phyloP scores from a whole-genome alignment of 2,113 vertebrate species.

The Aegotheles bennettii region DNA sequence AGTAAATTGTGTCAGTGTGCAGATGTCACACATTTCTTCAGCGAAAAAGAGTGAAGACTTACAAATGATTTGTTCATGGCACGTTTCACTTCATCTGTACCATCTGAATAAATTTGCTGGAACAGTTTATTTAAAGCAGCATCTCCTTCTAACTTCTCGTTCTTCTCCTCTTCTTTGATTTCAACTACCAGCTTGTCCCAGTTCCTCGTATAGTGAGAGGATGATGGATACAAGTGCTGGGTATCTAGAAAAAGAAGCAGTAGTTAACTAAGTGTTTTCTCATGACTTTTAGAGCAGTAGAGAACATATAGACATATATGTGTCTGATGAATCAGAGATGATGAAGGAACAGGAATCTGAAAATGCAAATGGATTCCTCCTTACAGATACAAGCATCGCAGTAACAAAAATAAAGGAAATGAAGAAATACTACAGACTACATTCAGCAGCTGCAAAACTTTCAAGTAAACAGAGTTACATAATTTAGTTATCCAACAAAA shows the following conservation, averaged over 20 bases:
- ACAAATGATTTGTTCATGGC: constrained; percentile 99
- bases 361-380: neutral
- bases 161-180: constrained; percentile 93
- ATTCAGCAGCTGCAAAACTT: neutral
- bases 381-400: neutral
- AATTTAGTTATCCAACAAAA: neutral
- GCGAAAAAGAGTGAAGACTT: constrained; percentile 61
- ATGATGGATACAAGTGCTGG: constrained; percentile 85
- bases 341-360: neutral
- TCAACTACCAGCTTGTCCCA: constrained; percentile 95
- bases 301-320: neutral
- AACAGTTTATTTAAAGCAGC: constrained; percentile 96
- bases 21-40: neutral
- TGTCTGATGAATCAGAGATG: neutral
- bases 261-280: neutral
- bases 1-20: neutral
- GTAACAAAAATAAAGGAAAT: neutral
- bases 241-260: constrained; percentile 55
- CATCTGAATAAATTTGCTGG: constrained; percentile 87
- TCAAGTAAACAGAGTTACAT: neutral
- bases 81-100: constrained; percentile 92
- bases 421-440: neutral
- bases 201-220: constrained; percentile 85
- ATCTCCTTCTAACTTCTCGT: constrained; percentile 93
- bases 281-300: neutral